Conservation (phyloP, 2,888 invertebrate species). For the Synanthedon vespiformis region DNA sequence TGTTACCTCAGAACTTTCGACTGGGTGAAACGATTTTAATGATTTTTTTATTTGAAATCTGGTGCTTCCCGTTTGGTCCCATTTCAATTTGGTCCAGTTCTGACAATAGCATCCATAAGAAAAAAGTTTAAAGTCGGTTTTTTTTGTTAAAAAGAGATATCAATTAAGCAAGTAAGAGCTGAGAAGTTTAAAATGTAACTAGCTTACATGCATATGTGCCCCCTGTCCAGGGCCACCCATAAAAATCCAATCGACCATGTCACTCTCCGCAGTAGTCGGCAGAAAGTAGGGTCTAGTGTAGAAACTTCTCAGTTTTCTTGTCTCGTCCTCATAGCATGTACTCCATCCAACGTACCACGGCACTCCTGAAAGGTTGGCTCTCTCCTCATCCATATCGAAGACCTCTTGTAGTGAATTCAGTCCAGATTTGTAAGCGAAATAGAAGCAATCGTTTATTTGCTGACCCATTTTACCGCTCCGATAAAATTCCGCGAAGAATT, state of each 20-base stretch:
- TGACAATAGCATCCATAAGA: too few relatives aligned
- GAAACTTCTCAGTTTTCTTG: slow-evolving; percentile 80
- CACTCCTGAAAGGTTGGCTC: slow-evolving; percentile 73
- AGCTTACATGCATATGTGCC: slow-evolving; percentile 92
- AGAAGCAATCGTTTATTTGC: slow-evolving; percentile 82
- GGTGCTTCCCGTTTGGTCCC: too few relatives aligned
- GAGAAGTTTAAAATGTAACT: neutral
- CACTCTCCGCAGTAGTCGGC: slow-evolving; percentile 86
- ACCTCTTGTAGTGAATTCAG: slow-evolving; percentile 84
- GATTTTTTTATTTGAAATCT: too few relatives aligned
- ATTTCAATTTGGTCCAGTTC: too few relatives aligned
- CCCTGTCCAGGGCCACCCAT: slow-evolving; percentile 96
- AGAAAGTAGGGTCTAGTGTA: slow-evolving; percentile 91
- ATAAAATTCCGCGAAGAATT: slow-evolving; percentile 86
- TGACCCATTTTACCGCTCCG: slow-evolving; percentile 63
- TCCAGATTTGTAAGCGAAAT: slow-evolving; percentile 93
- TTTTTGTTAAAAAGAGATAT: too few relatives aligned
- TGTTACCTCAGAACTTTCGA: too few relatives aligned
- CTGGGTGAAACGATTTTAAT: too few relatives aligned
- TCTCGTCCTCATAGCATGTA: slow-evolving; percentile 89
- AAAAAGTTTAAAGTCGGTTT: too few relatives aligned
- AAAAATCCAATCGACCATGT: slow-evolving; percentile 95
- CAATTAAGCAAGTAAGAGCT: too few relatives aligned
- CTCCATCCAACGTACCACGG: slow-evolving; percentile 91
- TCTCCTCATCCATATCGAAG: slow-evolving; percentile 79